Conservation (phyloP, 64 coral and sea anemone genomes). For the Cladopsammia gracilis region DNA sequence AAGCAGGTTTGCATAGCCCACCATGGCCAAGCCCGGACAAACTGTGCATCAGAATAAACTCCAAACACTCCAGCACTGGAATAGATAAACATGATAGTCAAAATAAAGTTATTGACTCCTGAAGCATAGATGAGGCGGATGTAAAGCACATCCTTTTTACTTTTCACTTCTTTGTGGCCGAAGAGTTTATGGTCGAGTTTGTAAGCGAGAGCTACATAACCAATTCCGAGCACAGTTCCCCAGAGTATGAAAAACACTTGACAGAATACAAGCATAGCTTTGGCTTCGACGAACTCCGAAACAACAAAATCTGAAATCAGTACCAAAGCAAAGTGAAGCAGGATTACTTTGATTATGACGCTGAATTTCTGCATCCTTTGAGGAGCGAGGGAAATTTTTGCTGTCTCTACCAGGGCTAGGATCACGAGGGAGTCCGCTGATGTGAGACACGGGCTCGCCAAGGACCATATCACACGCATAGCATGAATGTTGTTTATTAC, state of each 20-base stretch:
- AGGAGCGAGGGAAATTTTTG: slow-evolving; percentile 17
- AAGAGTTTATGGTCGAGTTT: slow-evolving; percentile 25
- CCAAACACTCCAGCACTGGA: slow-evolving; percentile 6
- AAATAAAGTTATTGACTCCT: slow-evolving; percentile 6
- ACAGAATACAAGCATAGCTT: slow-evolving; percentile 7
- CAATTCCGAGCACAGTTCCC: slow-evolving; percentile 23
- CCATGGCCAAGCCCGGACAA: slow-evolving; percentile 52
- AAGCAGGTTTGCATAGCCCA: slow-evolving; percentile 30
- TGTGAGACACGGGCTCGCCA: slow-evolving; percentile 41
- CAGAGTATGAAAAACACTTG: slow-evolving; percentile 17
- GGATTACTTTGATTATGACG: slow-evolving; percentile 29
- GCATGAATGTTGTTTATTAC: not conserved
- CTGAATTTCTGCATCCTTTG: slow-evolving; percentile 10
- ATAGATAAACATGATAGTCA: not conserved
- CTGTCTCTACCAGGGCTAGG: slow-evolving; percentile 21
- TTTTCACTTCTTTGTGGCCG: slow-evolving; percentile 2
- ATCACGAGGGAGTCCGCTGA: slow-evolving; percentile 59
- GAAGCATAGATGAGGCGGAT: slow-evolving; percentile 15
- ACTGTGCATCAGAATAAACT: slow-evolving; percentile 9
- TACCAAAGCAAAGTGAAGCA: slow-evolving; percentile 50
- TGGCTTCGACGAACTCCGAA: slow-evolving; percentile 22
- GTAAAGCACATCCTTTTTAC: not conserved
- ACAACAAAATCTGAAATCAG: not conserved
- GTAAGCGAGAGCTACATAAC: not conserved
- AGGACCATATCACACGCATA: slow-evolving; percentile 51